Evolutionary conservation across 2,888 invertebrate genomes (phyloP).

Genomic region (Lepidochrysops patricia): DNA sequence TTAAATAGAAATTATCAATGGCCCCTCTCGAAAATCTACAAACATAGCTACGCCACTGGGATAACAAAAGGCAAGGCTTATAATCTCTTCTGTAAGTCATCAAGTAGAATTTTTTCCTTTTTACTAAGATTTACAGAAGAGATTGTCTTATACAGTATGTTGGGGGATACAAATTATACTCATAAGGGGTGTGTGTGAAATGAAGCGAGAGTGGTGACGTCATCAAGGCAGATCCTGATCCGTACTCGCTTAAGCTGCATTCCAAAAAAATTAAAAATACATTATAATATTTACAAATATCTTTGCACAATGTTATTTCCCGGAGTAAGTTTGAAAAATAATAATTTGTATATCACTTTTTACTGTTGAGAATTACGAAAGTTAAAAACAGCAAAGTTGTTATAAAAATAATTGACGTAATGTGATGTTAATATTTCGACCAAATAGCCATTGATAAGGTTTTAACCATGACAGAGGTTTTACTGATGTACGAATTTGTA

Average conservation of each 20-base stretch:
- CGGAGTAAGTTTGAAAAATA: too few relatives aligned
- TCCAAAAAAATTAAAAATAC: conserved; percentile 38
- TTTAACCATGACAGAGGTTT: too few relatives aligned
- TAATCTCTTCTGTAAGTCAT: background rate
- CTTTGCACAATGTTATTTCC: too few relatives aligned
- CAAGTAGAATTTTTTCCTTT: background rate
- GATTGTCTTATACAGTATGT: background rate
- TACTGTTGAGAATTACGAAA: too few relatives aligned
- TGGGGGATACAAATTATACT: background rate
- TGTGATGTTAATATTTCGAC: too few relatives aligned
- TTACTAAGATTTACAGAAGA: background rate
- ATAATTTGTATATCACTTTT: too few relatives aligned
- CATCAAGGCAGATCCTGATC: background rate
- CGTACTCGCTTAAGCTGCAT: conserved; percentile 65
- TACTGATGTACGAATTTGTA: too few relatives aligned
- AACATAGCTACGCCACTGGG: background rate
- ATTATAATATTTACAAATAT: conserved; percentile 18
- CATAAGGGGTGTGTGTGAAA: background rate
- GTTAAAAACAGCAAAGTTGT: too few relatives aligned
- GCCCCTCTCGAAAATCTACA: background rate
- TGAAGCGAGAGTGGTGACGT: background rate
- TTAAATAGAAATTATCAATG: background rate
- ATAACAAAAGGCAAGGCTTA: background rate
- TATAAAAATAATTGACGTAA: too few relatives aligned
- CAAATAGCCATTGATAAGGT: too few relatives aligned